A percentile compares a stretch with the other conserved stretches of the same genome.
Conservation (phyloP, 2,888 invertebrate genomes). For the Phania funesta region DNA sequence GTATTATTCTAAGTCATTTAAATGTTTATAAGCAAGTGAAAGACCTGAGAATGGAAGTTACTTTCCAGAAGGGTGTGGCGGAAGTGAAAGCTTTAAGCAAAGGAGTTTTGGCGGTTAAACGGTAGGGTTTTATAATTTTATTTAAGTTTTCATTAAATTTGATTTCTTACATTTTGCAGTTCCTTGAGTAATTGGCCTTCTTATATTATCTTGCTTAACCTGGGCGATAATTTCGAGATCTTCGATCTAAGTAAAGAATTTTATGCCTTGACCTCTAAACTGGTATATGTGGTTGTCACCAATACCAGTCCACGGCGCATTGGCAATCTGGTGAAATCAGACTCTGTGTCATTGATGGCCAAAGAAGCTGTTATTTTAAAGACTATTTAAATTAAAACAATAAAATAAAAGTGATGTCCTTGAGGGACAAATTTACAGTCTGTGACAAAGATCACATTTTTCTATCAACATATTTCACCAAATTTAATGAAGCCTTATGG, state of each 20-base stretch:
- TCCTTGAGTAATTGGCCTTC: constrained; percentile 72
- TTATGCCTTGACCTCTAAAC: constrained; percentile 66
- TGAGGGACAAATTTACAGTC: too few species aligned
- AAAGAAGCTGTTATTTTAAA: constrained; percentile 76
- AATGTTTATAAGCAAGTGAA: constrained; percentile 83
- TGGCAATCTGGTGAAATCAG: constrained; percentile 72
- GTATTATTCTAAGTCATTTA: constrained; percentile 81
- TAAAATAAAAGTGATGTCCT: background rate
- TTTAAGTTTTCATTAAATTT: background rate
- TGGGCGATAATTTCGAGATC: constrained; percentile 76
- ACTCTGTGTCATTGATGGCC: constrained; percentile 74
- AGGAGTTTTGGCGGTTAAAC: constrained; percentile 81
- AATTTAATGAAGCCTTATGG: background rate
- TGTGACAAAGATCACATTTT: too few species aligned
- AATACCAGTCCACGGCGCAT: constrained; percentile 73
- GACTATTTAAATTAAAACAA: constrained; percentile 65
- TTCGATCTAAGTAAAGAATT: constrained; percentile 78
- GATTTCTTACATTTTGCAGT: constrained; percentile 56
- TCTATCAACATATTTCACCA: too few species aligned
- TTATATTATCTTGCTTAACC: constrained; percentile 81
- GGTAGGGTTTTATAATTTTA: constrained; percentile 68
- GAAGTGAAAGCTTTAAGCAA: constrained; percentile 77
- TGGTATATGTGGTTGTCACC: constrained; percentile 75
- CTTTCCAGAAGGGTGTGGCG: constrained; percentile 82
- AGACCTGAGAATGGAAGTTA: constrained; percentile 80